Conservation (phyloP, 2,888 invertebrate genomes). For the Calameuta pallipes region DNA sequence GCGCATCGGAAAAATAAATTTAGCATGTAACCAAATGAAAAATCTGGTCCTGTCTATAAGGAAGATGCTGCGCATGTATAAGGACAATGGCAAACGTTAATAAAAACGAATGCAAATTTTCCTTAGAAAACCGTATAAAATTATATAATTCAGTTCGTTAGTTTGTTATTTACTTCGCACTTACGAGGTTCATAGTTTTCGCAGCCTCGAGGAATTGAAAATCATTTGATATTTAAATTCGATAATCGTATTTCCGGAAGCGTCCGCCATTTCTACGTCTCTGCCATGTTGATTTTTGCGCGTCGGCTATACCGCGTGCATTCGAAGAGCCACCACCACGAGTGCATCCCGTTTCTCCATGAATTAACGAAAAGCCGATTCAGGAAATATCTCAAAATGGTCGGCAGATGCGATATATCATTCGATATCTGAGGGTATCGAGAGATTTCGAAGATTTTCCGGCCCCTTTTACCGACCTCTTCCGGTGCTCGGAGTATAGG, state of each 20-base stretch:
- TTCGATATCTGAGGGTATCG: neutral
- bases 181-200: constrained; percentile 39
- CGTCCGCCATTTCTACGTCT: constrained; percentile 56
- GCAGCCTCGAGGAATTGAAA: constrained; percentile 40
- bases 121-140: constrained; percentile 22
- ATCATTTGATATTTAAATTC: constrained; percentile 62
- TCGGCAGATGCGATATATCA: neutral
- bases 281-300: constrained; percentile 62
- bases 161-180: constrained; percentile 58
- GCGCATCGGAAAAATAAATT: neutral
- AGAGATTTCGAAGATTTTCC: neutral
- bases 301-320: constrained; percentile 25
- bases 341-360: neutral
- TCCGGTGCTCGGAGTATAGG: constrained; percentile 20
- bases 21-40: neutral
- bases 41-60: neutral
- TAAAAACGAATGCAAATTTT: neutral
- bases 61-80: neutral
- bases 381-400: neutral
- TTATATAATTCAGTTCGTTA: constrained; percentile 61
- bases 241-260: constrained; percentile 48
- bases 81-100: neutral
- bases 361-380: neutral
- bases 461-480: constrained; percentile 2
- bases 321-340: constrained; percentile 7